Base-by-base conservation (phyloP, 2,113 vertebrate species). In the Crotalus helleri region DNA sequence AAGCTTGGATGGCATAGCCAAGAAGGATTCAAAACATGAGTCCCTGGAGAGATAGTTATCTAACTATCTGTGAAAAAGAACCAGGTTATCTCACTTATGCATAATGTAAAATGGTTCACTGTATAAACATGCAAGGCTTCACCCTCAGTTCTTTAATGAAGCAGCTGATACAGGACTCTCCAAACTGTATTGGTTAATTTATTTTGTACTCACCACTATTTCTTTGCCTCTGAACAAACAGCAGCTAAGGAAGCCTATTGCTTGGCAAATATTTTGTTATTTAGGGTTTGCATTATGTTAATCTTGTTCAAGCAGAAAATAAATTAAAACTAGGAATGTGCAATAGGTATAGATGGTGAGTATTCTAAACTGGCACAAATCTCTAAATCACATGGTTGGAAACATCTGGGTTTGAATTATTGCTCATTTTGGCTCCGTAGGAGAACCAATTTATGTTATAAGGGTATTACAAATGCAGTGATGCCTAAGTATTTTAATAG, bases 321-420 rank as follows among this genome's bases (percentile, higher is more conserved):
- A 86, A 94, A 87, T 0, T 12, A 87, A 92, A 81, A 5, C 0
- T 46, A 33, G 85, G 13, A 53, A 49, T 0, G 23, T 26, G 90
- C 91, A 3, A n/a, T 0, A 0, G 44, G 69, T 3, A 51, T 58
- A 51, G 33, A 57, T 9, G 2, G 21, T 54, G 39, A 53, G 5
- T 54, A 90, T 85, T 90, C 54, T 4, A 12, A 3, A 81, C 7
- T 23, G 19, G 39, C 7, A 46, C 0, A 1, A 3, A 8, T 64
- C 85, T 51, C 59, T 92, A 88, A 74, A 23, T 33, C 21, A 21
- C 51, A 46, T 46, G 29, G 61, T 19, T 46, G 11, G 29, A 33
- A 88, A 19, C 59, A 39, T 58, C 26, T 15, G 1, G 51, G 19
- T 39, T 61, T 49, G 51, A 57, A 23, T 33, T 49, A 5, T 0